Evolutionary conservation across 2,797 vertebrate species (phyloP), one percentile per base, ranked within the genome.

Genomic region (Neostethus bicornis): DNA sequence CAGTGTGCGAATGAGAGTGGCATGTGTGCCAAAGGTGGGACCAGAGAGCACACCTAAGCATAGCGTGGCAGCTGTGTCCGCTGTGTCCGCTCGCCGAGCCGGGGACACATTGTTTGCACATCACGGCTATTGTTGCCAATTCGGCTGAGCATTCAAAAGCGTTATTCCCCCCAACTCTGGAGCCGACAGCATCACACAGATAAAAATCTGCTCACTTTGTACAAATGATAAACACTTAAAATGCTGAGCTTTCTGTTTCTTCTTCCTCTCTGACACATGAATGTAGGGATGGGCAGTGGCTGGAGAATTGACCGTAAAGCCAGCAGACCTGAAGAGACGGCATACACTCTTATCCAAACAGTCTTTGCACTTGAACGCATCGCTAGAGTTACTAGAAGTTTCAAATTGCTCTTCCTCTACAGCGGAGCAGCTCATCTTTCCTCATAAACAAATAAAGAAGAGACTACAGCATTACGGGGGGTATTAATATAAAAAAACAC

Each of bases 161-260:
- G 85, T 89, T 90, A 91, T 92, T 90, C 87, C 84, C n/a, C 78
- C 87, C 78, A 86, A 61, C 88, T 90, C 86, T 88, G 85, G 75
- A 78, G 67, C 86, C 79, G 81, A 75, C 86, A 78, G 73, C 59
- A 74, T 74, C 73, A 68, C 85, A 65, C 64, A 86, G 91, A 94
- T 93, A 94, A 93, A 93, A 94, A 93, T 94, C 93, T 94, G 91
- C 87, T 77, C 85, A 90, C 88, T 89, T 89, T 82, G 90, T 91
- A 84, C 87, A 91, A 90, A 90, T 67, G 75, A 77, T 85, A 86
- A 89, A 90, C 87, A 87, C 83, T 88, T 87, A 85, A 91, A 92
- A 89, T 24, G 90, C 92, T 93, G 92, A 95, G 86, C 88, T 80
- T 80, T 83, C 57, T 56, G 83, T 87, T 93, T 90, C 73, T 70